Evolutionary conservation across 2,888 invertebrate species (phyloP).

Genomic region (Ephialtes manifestator): DNA sequence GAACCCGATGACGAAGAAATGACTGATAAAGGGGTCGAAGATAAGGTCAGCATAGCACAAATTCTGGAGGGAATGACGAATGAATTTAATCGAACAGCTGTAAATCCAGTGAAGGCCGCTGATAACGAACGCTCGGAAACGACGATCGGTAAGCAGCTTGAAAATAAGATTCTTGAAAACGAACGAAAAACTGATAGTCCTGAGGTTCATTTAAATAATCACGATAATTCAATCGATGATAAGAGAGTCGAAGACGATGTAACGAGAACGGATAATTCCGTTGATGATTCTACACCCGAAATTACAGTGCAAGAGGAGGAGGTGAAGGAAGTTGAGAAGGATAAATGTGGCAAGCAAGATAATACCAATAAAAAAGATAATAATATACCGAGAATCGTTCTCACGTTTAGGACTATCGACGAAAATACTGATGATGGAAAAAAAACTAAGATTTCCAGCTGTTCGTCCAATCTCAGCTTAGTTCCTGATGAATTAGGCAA

Average conservation of each 20-base stretch:
- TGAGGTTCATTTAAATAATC: slow-evolving; percentile 30
- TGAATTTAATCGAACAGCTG: slow-evolving; percentile 82
- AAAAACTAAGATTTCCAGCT: slow-evolving; percentile 84
- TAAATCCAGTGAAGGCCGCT: slow-evolving; percentile 68
- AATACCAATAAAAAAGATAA: slow-evolving; percentile 77
- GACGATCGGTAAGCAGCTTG: background rate
- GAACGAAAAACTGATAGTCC: background rate
- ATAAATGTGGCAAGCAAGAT: slow-evolving; percentile 70
- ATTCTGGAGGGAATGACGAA: slow-evolving; percentile 85
- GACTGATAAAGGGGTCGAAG: slow-evolving; percentile 74
- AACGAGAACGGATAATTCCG: slow-evolving; percentile 41
- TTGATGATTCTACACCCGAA: slow-evolving; percentile 24
- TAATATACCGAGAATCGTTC: slow-evolving; percentile 88
- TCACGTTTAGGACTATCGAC: slow-evolving; percentile 88
- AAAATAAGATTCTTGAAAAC: slow-evolving; percentile 14
- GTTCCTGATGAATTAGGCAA: slow-evolving; percentile 83
- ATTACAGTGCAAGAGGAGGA: slow-evolving; percentile 60
- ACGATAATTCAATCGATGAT: slow-evolving; percentile 37
- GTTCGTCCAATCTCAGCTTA: slow-evolving; percentile 82
- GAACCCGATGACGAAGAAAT: slow-evolving; percentile 78
- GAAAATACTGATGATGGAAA: slow-evolving; percentile 84
- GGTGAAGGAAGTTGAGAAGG: slow-evolving; percentile 65
- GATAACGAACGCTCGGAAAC: slow-evolving; percentile 59
- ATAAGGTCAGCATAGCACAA: slow-evolving; percentile 83
- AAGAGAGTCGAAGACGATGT: slow-evolving; percentile 24